Percentiles rank a stretch among this genome's conserved stretches.
These are phyloP conservation scores for Plebejus anna DNA, from an alignment of 2,888 invertebrate genomes.

Conservation along the genomic window DNA sequence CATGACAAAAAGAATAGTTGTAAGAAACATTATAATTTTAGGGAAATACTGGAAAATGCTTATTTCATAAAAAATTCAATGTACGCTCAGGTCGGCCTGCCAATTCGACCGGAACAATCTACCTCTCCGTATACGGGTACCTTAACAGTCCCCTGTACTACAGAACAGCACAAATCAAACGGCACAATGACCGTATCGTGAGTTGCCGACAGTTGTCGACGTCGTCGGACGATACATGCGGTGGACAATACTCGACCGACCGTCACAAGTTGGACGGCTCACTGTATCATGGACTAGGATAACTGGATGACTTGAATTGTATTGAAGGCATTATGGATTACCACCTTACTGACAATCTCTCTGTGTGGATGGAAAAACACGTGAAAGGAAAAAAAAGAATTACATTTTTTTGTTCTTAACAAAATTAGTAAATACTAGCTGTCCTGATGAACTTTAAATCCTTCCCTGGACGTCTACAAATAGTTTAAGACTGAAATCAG, in stretches of 20 bases:
- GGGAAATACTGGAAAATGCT: too few relatives aligned
- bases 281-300: conserved; percentile 2
- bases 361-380: not conserved
- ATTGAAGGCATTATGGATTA: not conserved
- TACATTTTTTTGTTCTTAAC: too few relatives aligned
- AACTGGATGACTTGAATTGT: not conserved
- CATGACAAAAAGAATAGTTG: too few relatives aligned
- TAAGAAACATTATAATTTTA: too few relatives aligned
- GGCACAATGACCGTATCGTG: not conserved
- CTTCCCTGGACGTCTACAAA: too few relatives aligned
- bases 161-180: not conserved
- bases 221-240: not conserved
- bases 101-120: too few relatives aligned
- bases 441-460: too few relatives aligned
- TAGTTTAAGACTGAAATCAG: too few relatives aligned
- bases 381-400: too few relatives aligned
- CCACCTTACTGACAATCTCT: not conserved
- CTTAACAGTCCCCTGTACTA: not conserved
- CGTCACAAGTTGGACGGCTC: not conserved
- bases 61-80: too few relatives aligned
- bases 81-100: too few relatives aligned
- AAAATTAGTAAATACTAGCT: too few relatives aligned
- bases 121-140: not conserved
- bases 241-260: not conserved
- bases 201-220: not conserved